These are phyloP conservation scores for Stictonetta naevosa DNA, from an alignment of 2,113 vertebrate species.

Conservation along the genomic window DNA sequence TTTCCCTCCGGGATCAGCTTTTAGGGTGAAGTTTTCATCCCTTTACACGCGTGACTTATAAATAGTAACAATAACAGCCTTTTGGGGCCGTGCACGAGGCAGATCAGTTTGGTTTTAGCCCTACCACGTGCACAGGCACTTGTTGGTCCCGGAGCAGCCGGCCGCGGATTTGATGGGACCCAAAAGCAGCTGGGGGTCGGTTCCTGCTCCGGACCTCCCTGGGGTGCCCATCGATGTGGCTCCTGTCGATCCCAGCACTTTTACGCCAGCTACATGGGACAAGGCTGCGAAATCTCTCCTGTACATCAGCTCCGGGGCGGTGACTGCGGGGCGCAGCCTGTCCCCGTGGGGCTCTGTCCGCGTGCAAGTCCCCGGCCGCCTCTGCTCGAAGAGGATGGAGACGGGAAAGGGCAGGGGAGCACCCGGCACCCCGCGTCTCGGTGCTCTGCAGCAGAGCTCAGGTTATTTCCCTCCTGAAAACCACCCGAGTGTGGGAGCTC, in stretches of 20 bases:
- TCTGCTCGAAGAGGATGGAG: neutral
- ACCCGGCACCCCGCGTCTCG: fast-evolving
- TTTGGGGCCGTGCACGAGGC: too few species aligned
- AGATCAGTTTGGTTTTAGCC: neutral
- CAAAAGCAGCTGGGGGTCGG: neutral
- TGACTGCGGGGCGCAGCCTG: neutral
- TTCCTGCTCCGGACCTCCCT: neutral
- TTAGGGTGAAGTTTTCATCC: too few species aligned
- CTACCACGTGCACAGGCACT: fast-evolving
- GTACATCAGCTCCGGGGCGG: neutral
- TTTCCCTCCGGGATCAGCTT: too few species aligned
- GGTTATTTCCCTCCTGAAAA: neutral
- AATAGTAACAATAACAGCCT: too few species aligned
- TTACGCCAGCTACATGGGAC: fast-evolving
- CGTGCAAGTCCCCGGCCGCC: neutral
- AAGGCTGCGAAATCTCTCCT: neutral
- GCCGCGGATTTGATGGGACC: too few species aligned
- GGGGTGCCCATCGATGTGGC: neutral
- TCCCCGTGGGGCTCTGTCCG: neutral
- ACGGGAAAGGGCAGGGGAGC: neutral
- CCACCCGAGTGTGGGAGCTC: neutral
- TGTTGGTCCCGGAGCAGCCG: fast-evolving
- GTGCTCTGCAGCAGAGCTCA: neutral
- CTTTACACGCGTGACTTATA: too few species aligned
- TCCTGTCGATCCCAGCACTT: neutral